Conservation (phyloP, 2,888 invertebrate species). For the Axea sp. region DNA sequence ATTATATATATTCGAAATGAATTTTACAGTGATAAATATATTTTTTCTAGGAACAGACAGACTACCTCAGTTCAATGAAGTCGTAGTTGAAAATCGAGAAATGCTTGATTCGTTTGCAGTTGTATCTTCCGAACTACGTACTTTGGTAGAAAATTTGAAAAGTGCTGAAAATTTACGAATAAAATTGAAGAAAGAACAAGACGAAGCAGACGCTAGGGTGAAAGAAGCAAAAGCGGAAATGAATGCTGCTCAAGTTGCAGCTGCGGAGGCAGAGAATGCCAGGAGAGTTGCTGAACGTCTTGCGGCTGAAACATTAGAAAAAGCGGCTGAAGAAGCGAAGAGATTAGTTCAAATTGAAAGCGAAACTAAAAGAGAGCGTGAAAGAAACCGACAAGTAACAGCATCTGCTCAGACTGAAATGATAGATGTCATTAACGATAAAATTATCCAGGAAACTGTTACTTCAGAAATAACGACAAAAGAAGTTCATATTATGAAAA, state of each 20-base stretch:
- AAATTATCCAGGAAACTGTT: slow-evolving; percentile 69
- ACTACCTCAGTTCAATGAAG: slow-evolving; percentile 80
- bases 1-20: not conserved
- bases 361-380: slow-evolving; percentile 48
- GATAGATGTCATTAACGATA: slow-evolving; percentile 61
- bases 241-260: slow-evolving; percentile 78
- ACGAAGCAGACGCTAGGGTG: slow-evolving; percentile 79
- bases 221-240: slow-evolving; percentile 80
- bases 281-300: slow-evolving; percentile 79
- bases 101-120: slow-evolving; percentile 84
- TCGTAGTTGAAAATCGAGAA: slow-evolving; percentile 83
- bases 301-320: slow-evolving; percentile 74
- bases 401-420: slow-evolving; percentile 70
- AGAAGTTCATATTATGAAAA: slow-evolving; percentile 73
- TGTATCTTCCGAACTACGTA: slow-evolving; percentile 83
- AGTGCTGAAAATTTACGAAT: slow-evolving; percentile 80
- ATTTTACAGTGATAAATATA: too few species aligned
- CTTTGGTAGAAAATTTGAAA: slow-evolving; percentile 82
- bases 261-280: slow-evolving; percentile 79
- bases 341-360: slow-evolving; percentile 68
- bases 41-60: slow-evolving; percentile 79
- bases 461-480: slow-evolving; percentile 71
- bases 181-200: slow-evolving; percentile 79
- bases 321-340: slow-evolving; percentile 72
- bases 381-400: slow-evolving; percentile 53